Evolutionary conservation across 2,888 invertebrate species (phyloP), one percentile per base, ranked within the genome.

Genomic region (Patella pellucida): DNA sequence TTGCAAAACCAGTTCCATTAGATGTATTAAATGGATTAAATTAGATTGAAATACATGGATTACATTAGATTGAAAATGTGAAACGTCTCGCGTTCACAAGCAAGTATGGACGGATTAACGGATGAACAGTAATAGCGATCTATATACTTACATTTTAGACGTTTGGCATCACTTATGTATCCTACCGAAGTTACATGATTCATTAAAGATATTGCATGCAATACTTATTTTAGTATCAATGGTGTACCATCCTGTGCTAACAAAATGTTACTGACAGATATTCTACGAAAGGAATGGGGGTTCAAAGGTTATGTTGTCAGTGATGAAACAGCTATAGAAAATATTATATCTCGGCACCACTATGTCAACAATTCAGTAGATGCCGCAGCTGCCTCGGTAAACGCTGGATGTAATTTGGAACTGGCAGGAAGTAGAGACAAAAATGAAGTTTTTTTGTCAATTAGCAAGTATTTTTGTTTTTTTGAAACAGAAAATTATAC

Each of bases 241-340:
- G 85, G 85, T 12, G 68, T 85, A 12, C 85, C 85, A 27, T 79
- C 85, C 4, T 85, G 85, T 80, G 85, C 83, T 52, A 82, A 85
- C 77, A 74, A 76, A 54, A n/a, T 69, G n/a, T 77, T 85, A 14
- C 68, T 85, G 67, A 84, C 83, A 3, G 82, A 85, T 51, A 77
- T 85, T 41, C 69, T 85, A 15, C 74, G 85, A 1, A 70, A 74
- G 12, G 79, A 81, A 62, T 85, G 85, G 83, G 81, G 81, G 11
- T 85, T 85, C 72, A 76, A 72, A 27, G 85, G 85, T 12, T 85
- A 81, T 31, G 79, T 85, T 5, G 78, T 85, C 67, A 83, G 85
- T 56, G 85, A 85, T 68, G 78, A 79, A 50, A 79, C 76, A 12
- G 85, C 85, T 23, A 75, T 85, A 15, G 71, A 76, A 31, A 76